Percentiles rank a stretch among this genome's conserved stretches.
Conservation (phyloP, 2,888 invertebrate genomes). For the Pilophorus perplexus region DNA sequence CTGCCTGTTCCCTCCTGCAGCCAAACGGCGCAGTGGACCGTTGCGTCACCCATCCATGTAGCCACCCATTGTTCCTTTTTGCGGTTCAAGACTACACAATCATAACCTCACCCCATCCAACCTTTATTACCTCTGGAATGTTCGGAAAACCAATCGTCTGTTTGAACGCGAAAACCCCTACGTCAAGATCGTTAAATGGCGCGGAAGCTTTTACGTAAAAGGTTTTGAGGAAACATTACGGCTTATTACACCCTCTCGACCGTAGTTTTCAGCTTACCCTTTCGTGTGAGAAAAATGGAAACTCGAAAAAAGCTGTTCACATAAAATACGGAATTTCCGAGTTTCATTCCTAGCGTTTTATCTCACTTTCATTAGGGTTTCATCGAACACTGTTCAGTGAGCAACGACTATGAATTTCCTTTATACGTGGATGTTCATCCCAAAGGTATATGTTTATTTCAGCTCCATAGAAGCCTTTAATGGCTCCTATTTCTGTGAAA, state of each 20-base stretch:
- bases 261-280: too few species aligned
- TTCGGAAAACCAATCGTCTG: slow-evolving; percentile 14
- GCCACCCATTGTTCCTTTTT: slow-evolving; percentile 7
- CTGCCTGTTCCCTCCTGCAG: slow-evolving; percentile 8
- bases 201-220: slow-evolving; percentile 22
- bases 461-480: too few species aligned
- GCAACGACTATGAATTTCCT: too few species aligned
- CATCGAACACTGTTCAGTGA: too few species aligned
- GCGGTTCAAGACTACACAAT: slow-evolving; percentile 6
- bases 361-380: too few species aligned
- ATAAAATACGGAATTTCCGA: too few species aligned
- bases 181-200: slow-evolving; percentile 11
- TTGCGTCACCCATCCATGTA: slow-evolving; percentile 1
- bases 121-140: slow-evolving; percentile 4
- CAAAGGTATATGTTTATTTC: too few species aligned
- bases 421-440: too few species aligned
- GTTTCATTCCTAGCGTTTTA: too few species aligned
- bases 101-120: slow-evolving; percentile 4
- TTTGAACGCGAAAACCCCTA: background rate
- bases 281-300: too few species aligned
- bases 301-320: too few species aligned
- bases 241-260: background rate
- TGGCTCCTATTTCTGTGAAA: too few species aligned
- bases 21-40: slow-evolving; percentile 22
- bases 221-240: slow-evolving; percentile 16